A percentile compares a stretch with the other conserved stretches of the same genome.
phyloP scores from a whole-genome alignment of 2,888 invertebrate species.

The Cheilosia urbana region DNA sequence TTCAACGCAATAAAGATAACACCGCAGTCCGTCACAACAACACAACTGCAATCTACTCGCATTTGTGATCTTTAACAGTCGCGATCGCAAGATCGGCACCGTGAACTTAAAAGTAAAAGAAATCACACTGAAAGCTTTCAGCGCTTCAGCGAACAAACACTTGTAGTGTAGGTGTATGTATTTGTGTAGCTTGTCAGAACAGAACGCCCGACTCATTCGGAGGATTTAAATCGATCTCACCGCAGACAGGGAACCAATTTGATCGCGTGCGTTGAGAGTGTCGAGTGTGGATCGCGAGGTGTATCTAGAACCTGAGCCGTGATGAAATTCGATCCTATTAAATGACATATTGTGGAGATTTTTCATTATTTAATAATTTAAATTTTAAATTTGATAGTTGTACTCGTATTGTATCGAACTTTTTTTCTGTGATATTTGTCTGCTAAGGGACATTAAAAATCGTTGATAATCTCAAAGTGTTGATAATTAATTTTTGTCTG shows the following conservation, averaged over 20 bases:
- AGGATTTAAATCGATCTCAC: constrained; percentile 42
- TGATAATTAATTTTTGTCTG: background rate
- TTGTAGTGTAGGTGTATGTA: background rate
- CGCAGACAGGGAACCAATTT: constrained; percentile 15
- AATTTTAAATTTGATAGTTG: no score
- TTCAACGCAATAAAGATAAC: constrained; percentile 5
- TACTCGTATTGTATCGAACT: background rate
- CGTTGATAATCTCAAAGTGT: background rate
- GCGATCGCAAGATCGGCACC: constrained; percentile 2
- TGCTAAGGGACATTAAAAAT: background rate
- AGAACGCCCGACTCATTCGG: constrained; percentile 5
- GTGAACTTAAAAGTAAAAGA: background rate
- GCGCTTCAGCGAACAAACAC: constrained; percentile 5
- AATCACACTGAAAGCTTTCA: constrained; percentile 13
- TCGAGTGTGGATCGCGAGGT: background rate
- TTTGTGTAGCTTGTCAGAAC: background rate
- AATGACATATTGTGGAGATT: no score
- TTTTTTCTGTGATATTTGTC: background rate
- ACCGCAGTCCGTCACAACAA: background rate
- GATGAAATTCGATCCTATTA: background rate
- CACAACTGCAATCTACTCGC: background rate
- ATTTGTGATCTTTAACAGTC: background rate
- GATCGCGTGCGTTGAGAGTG: constrained; percentile 32
- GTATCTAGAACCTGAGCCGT: background rate
- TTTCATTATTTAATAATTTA: no score